Base-by-base conservation (phyloP, 2,797 vertebrate genomes). In the Lepus oiostolus region DNA sequence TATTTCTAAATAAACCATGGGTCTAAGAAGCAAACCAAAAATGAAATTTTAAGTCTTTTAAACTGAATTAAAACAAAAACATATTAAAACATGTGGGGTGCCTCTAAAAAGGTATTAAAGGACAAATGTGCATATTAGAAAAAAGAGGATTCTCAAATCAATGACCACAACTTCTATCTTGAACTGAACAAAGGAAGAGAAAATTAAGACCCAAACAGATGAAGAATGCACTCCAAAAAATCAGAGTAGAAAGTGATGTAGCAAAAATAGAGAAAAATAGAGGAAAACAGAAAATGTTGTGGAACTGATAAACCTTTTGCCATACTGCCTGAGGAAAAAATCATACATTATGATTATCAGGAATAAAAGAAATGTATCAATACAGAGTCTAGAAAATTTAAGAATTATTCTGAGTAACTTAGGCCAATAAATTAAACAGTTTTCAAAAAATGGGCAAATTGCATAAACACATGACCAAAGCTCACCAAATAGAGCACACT, bases 51-150 rank as follows among this genome's bases (percentile, higher is more conserved):
- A 80, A 26, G 14, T 93, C 30, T 74, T 88, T 14, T 63, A 8
- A 90, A 62, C 24, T 77, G 21, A 63, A 76, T 71, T n/a, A 86
- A 90, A 92, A 87, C 79, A 38, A 67, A 91, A 89, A 50, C 58
- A 72, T 76, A 65, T 70, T 86, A 74, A 90, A 70, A 79, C 16
- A 5, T 77, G n/a, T 13, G 28, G 10, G 50, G 42, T 77, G 12
- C n/a, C 4, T 86, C 62, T 68, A 83, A 79, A 76, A 32, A 93
- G 52, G 1, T 4, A 42, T 60, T 80, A 79, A 76, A 71, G 0
- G 19, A 47, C 32, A 81, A 79, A 94, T 58, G 3, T 9, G 28
- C 32, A 16, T 70, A 38, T 82, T 89, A 54, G 70, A 38, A 93
- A 71, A 42, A 75, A 70, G 13, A 62, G 80, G 67, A 1, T 67